A percentile compares a stretch with the other conserved stretches of the same genome.
phyloP scores from a whole-genome alignment of 1,140 invertebrate genomes.

The Armadillidium nasatum region DNA sequence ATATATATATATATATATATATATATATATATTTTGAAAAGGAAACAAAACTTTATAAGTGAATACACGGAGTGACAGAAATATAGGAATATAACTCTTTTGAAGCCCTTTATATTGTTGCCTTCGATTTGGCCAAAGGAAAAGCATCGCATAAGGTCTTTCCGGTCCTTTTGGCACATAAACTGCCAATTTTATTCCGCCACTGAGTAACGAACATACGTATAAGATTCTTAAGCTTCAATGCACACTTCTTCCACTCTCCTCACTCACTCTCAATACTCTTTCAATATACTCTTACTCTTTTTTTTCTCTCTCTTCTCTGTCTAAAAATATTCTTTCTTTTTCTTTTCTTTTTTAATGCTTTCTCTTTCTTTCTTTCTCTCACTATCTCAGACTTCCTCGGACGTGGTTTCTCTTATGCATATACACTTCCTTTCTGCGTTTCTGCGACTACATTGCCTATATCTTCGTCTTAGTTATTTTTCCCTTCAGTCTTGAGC shows the following conservation, averaged over 20 bases:
- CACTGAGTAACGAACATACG: slow-evolving; percentile 8
- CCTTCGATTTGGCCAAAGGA: slow-evolving; percentile 8
- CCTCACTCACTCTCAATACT: background rate
- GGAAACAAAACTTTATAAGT: slow-evolving; percentile 12
- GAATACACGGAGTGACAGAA: slow-evolving; percentile 3
- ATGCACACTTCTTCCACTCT: background rate
- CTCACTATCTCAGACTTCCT: background rate
- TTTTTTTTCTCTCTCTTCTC: background rate
- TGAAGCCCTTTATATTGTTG: slow-evolving; percentile 10
- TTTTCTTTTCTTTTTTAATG: background rate
- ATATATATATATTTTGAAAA: background rate
- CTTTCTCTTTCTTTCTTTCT: background rate
- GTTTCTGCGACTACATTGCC: background rate
- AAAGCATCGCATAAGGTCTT: slow-evolving; percentile 12
- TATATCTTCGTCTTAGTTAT: background rate
- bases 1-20: slow-evolving; percentile 14
- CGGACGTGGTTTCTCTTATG: background rate
- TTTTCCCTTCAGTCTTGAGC: background rate
- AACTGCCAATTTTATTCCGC: slow-evolving; percentile 3
- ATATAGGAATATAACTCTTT: slow-evolving; percentile 6
- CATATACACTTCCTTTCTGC: no score
- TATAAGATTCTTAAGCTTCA: slow-evolving; percentile 7
- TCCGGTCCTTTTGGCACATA: slow-evolving; percentile 11
- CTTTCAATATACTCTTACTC: background rate
- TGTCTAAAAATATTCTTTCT: background rate